These are phyloP conservation scores for Helarctos malayanus DNA, from an alignment of 2,797 vertebrate species.

Conservation along the genomic window DNA sequence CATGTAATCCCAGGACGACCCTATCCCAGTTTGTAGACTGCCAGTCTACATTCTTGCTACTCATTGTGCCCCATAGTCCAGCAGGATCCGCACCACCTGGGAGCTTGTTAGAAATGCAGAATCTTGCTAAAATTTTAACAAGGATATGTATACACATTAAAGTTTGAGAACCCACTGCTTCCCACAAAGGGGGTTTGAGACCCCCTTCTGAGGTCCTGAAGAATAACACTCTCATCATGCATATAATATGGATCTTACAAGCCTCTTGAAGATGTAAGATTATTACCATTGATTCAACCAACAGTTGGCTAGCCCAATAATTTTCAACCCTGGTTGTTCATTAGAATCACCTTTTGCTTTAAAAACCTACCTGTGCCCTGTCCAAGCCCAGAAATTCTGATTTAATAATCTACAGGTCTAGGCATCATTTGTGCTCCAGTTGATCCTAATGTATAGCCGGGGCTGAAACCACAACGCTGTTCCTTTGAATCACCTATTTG, in stretches of 20 bases:
- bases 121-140: background rate
- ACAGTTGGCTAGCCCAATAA: background rate
- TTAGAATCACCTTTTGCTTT: constrained; percentile 37
- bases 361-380: background rate
- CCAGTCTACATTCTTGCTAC: background rate
- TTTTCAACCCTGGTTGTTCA: background rate
- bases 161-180: background rate
- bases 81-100: background rate
- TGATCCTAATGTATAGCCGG: background rate
- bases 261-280: background rate
- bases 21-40: background rate
- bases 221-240: background rate
- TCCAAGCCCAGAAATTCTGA: background rate
- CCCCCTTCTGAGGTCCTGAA: background rate
- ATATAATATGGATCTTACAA: background rate
- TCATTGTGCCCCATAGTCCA: background rate
- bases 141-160: background rate
- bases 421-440: background rate
- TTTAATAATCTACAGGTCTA: background rate
- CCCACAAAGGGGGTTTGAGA: background rate
- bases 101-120: background rate
- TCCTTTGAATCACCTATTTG: background rate
- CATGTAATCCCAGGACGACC: background rate
- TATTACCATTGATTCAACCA: background rate
- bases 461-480: background rate